Evolutionary conservation across 1,140 invertebrate genomes (phyloP).

Genomic region (Panagrolaimus sp.): DNA sequence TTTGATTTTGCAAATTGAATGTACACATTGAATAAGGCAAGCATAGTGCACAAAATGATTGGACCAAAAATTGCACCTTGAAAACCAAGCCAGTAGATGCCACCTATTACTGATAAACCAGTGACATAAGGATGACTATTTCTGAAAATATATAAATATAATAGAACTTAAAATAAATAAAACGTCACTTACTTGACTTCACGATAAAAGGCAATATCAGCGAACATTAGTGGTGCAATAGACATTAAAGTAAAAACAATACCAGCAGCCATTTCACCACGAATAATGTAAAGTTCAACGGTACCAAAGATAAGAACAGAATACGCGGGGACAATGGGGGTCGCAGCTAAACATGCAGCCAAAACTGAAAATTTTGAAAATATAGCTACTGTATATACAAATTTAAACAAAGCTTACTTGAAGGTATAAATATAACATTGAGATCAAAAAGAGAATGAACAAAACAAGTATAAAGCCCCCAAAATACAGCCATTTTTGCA

Average conservation of each 20-base stretch:
- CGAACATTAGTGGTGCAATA: constrained; percentile 77
- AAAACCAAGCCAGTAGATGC: constrained; percentile 88
- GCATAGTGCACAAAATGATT: constrained; percentile 77
- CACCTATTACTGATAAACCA: constrained; percentile 93
- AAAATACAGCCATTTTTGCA: constrained; percentile 91
- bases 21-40: constrained; percentile 74
- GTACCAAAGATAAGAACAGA: constrained; percentile 85
- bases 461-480: constrained; percentile 94
- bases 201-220: constrained; percentile 88
- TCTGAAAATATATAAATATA: constrained; percentile 60
- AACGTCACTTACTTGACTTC: constrained; percentile 95
- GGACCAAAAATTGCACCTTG: constrained; percentile 95
- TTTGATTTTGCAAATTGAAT: constrained; percentile 32
- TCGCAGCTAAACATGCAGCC: constrained; percentile 81
- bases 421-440: constrained; percentile 87
- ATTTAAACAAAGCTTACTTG: constrained; percentile 65
- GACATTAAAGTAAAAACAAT: constrained; percentile 74
- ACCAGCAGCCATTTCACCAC: constrained; percentile 71
- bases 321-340: constrained; percentile 87
- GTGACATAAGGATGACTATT: constrained; percentile 95
- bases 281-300: constrained; percentile 84
- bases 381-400: not conserved
- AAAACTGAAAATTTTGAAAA: constrained; percentile 65
- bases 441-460: constrained; percentile 89
- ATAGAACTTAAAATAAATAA: not conserved